phyloP scores from a whole-genome alignment of 1,140 invertebrate genomes.

The Caenorhabditis remanei region DNA sequence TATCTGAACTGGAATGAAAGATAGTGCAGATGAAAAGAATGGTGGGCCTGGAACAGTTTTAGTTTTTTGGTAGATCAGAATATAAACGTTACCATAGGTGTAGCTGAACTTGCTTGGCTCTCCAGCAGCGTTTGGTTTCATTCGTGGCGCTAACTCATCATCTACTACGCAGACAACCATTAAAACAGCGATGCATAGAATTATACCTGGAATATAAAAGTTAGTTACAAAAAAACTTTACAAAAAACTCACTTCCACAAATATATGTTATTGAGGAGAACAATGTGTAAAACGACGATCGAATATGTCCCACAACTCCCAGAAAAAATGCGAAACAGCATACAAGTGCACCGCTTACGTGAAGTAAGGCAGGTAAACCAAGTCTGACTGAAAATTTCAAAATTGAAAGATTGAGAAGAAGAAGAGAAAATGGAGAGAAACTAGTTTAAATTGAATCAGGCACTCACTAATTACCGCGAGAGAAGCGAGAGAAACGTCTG shows the following conservation, averaged over 20 bases:
- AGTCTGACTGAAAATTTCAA: conserved; percentile 62
- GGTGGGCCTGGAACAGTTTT: conserved; percentile 55
- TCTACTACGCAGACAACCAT: conserved; percentile 71
- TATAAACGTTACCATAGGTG: conserved; percentile 58
- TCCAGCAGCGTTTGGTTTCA: conserved; percentile 70
- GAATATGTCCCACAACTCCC: conserved; percentile 64
- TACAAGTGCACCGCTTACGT: conserved; percentile 65
- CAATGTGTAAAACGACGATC: conserved; percentile 60
- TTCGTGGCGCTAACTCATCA: conserved; percentile 69
- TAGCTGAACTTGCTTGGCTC: conserved; percentile 68
- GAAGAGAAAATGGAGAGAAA: neutral
- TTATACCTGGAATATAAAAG: conserved; percentile 60
- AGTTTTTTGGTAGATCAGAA: neutral
- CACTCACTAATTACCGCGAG: conserved; percentile 67
- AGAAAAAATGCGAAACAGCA: conserved; percentile 66
- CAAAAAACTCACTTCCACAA: conserved; percentile 63
- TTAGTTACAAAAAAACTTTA: neutral
- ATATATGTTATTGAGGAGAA: conserved; percentile 68
- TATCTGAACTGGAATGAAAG: conserved; percentile 67
- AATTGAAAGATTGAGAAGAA: neutral
- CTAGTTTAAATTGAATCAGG: conserved; percentile 35
- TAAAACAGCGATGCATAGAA: conserved; percentile 67
- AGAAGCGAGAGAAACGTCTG: conserved; percentile 67
- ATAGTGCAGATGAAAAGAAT: conserved; percentile 68
- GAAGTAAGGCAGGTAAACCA: conserved; percentile 65